A percentile compares a stretch with the other conserved stretches of the same genome.
Evolutionary conservation across 1,140 invertebrate genomes (phyloP).

Genomic region (Lerema accius): DNA sequence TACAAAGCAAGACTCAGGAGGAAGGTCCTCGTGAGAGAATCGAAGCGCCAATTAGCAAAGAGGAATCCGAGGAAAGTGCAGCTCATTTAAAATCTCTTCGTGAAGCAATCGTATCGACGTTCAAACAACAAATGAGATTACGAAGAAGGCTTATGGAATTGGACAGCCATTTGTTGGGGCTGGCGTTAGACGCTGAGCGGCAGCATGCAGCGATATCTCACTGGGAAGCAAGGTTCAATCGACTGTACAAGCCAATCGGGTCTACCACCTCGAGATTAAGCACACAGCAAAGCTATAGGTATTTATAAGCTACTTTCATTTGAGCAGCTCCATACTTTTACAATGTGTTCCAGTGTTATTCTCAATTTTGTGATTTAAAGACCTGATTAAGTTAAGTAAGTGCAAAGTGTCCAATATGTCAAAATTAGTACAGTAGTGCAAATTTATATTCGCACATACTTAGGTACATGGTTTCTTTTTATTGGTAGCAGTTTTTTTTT

Average conservation of each 20-base stretch:
- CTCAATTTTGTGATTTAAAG: too few species aligned
- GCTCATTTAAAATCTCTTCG: constrained; percentile 88
- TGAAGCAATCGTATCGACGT: constrained; percentile 93
- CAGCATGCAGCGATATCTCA: constrained; percentile 94
- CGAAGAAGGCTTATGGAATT: constrained; percentile 92
- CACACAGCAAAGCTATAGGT: constrained; percentile 85
- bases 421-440: too few species aligned
- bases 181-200: constrained; percentile 93
- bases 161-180: constrained; percentile 91
- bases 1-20: constrained; percentile 45
- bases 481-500: too few species aligned
- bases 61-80: constrained; percentile 73
- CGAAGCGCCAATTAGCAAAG: constrained; percentile 48
- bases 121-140: constrained; percentile 95
- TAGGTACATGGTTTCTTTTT: too few species aligned
- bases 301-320: too few species aligned
- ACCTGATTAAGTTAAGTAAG: too few species aligned
- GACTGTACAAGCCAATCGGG: constrained; percentile 86
- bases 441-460: too few species aligned
- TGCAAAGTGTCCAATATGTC: too few species aligned
- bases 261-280: constrained; percentile 82
- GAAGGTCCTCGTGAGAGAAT: constrained; percentile 40
- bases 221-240: constrained; percentile 91
- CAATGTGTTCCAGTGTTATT: too few species aligned
- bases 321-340: not conserved